Conservation (phyloP, 2,888 invertebrate genomes). For the Caenorhabditis sp. region DNA sequence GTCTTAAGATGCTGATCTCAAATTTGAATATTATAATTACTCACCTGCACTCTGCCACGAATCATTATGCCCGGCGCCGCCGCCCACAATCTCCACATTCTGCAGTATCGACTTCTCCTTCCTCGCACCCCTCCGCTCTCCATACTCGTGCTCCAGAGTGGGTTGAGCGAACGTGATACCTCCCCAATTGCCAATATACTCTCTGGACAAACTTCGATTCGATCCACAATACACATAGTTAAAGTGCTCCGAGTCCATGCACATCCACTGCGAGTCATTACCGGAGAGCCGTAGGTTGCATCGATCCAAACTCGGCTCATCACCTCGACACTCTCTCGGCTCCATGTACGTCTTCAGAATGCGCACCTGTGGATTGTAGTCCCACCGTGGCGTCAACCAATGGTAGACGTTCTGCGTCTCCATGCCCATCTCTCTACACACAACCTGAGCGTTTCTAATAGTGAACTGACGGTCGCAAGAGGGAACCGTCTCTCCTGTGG, state of each 20-base stretch:
- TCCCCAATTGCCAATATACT: conserved; percentile 92
- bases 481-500: conserved; percentile 96
- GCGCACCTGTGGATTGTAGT: conserved; percentile 92
- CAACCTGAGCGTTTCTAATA: conserved; percentile 92
- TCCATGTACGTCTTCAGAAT: conserved; percentile 97
- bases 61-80: conserved; percentile 96
- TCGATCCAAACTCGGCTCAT: conserved; percentile 86
- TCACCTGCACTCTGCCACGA: conserved; percentile 86
- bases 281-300: conserved; percentile 77
- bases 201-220: conserved; percentile 82
- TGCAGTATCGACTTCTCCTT: conserved; percentile 88
- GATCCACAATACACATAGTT: conserved; percentile 94
- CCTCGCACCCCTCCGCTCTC: conserved; percentile 27
- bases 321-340: conserved; percentile 88
- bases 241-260: conserved; percentile 90
- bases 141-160: conserved; percentile 70
- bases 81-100: conserved; percentile 90
- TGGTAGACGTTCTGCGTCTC: conserved; percentile 93
- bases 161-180: conserved; percentile 88
- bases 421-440: conserved; percentile 94
- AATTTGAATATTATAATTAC: background rate
- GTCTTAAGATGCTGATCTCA: no score
- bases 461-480: conserved; percentile 97
- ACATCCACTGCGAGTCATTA: conserved; percentile 86
- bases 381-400: conserved; percentile 90